A percentile compares a stretch with the other conserved stretches of the same genome.
Conservation (phyloP, 1,140 invertebrate genomes). For the Psix sp. region DNA sequence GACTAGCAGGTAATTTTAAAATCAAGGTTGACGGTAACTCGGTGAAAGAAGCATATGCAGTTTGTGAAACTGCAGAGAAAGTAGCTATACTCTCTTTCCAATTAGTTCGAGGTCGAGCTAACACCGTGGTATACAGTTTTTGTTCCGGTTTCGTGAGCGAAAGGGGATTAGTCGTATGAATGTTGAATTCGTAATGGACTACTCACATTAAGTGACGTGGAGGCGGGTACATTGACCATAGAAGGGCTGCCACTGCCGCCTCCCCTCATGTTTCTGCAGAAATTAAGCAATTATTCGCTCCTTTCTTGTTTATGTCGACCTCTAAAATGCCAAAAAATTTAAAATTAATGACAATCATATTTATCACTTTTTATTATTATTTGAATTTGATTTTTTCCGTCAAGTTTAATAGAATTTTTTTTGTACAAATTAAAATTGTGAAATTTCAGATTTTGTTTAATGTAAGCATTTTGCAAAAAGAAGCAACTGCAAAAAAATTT, state of each 20-base stretch:
- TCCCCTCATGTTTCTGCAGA: constrained; percentile 70
- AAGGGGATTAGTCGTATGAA: constrained; percentile 59
- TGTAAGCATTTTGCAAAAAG: no score
- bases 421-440: no score
- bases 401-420: no score
- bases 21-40: constrained; percentile 43
- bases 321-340: constrained; percentile 53
- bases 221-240: constrained; percentile 76
- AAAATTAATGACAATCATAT: constrained; percentile 20
- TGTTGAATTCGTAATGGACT: constrained; percentile 60
- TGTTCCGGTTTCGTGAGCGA: constrained; percentile 60
- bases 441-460: no score
- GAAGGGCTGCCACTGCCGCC: constrained; percentile 70
- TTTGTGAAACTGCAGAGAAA: constrained; percentile 56
- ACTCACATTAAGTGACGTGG: constrained; percentile 68
- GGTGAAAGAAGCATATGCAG: constrained; percentile 49
- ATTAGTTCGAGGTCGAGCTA: constrained; percentile 61
- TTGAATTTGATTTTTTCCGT: no score
- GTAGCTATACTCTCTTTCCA: constrained; percentile 55
- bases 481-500: no score
- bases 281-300: constrained; percentile 57
- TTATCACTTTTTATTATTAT: constrained; percentile 3
- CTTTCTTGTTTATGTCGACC: constrained; percentile 42
- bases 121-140: constrained; percentile 57
- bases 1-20: constrained; percentile 32